Conservation (phyloP, 2,797 vertebrate species). For the Paratrypauchen microcephalus region DNA sequence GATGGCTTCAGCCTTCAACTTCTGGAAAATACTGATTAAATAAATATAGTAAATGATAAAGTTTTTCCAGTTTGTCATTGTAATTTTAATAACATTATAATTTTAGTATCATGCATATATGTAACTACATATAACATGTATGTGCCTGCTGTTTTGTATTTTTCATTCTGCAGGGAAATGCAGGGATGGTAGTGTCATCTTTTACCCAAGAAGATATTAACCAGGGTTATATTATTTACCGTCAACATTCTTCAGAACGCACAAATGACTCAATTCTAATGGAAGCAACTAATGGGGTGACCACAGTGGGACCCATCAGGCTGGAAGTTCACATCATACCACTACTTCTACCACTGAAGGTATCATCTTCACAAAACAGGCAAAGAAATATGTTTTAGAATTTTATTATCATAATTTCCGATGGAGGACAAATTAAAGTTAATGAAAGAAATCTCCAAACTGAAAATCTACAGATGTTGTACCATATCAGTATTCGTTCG, state of each 20-base stretch:
- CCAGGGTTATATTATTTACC: slow-evolving; percentile 79
- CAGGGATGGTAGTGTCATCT: slow-evolving; percentile 51
- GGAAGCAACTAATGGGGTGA: slow-evolving; percentile 81
- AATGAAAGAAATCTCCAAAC: background rate
- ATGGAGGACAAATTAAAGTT: background rate
- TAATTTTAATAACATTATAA: too few relatives aligned
- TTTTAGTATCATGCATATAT: too few relatives aligned
- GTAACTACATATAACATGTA: too few relatives aligned
- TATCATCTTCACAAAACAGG: slow-evolving; percentile 15
- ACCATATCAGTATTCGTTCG: too few relatives aligned
- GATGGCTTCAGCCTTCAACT: too few relatives aligned
- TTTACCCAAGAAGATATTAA: slow-evolving; percentile 87
- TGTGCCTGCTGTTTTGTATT: too few relatives aligned
- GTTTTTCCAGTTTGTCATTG: too few relatives aligned
- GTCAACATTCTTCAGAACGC: slow-evolving; percentile 72
- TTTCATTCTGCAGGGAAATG: slow-evolving; percentile 27
- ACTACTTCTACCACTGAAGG: slow-evolving; percentile 79
- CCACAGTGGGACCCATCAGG: slow-evolving; percentile 68
- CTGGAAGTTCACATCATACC: slow-evolving; percentile 84
- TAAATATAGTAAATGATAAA: too few relatives aligned
- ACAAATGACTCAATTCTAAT: slow-evolving; percentile 76
- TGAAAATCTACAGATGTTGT: too few relatives aligned
- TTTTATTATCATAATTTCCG: too few relatives aligned
- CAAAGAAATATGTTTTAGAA: background rate
- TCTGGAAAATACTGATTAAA: too few relatives aligned